Base-by-base conservation (phyloP, 2,888 invertebrate species). In the Brachycybe producta region DNA sequence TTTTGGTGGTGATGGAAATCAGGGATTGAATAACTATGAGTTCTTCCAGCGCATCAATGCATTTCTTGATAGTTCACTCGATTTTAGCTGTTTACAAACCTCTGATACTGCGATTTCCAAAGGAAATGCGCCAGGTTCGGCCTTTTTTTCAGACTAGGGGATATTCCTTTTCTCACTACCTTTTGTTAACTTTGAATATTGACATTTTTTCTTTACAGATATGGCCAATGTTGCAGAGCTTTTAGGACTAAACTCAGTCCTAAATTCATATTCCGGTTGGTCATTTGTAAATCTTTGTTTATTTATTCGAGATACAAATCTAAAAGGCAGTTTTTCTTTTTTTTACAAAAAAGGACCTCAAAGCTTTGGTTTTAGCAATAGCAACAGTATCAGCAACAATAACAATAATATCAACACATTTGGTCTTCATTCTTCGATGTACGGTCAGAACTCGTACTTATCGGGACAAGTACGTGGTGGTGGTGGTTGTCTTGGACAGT, bases 41-140 rank as follows among this genome's bases (percentile, higher is more conserved):
- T 60, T 67, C 34, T 63, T 65, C 53, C 63, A 65, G 49, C 60
- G 63, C 24, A 65, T 69, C 51, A 68, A 67, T 59, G 65, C 67
- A 35, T 61, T 67, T 55, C 60, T 69, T 43, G 66, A 67, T 54
- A 67, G 67, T 57, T 60, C 65, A 2, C 55, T 67, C 15, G 67
- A 68, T 49, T 54, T 66, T 23, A 57, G 58, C 24, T n/a, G n/a
- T n/a, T n/a, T n/a, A n/a, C n/a, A n/a, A n/a, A 61, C 56, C 45
- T 46, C 62, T 2, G 19, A 49, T 21, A 49, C 40, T 13, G 30
- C 34, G 23, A 27, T 27, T 48, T 13, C 46, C 13, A 43, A 43
- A 43, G 43, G 43, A 43, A 43, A 47, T 47, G 39, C 47, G 23
- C 47, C 32, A 47, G 47, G 47, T 47, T 5, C 35, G 5, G 24